Conservation (phyloP, 2,797 vertebrate genomes). For the Sebastiscus albofasciatus region DNA sequence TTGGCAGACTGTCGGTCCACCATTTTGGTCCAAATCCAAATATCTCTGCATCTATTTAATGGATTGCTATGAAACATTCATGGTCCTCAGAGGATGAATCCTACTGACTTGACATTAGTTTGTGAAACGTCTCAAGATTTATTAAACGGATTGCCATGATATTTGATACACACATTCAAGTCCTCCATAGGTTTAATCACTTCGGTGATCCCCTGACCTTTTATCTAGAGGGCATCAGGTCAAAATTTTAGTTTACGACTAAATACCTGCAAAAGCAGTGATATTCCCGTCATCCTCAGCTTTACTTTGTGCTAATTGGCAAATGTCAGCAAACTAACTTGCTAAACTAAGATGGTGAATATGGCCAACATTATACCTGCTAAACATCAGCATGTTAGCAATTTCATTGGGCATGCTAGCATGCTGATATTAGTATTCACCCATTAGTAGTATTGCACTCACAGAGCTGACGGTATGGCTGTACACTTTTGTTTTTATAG, state of each 20-base stretch:
- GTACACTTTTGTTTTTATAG: not conserved
- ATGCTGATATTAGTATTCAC: not conserved
- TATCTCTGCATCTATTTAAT: not conserved
- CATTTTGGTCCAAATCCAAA: not conserved
- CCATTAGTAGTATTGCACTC: not conserved
- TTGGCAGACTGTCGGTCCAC: fast-evolving
- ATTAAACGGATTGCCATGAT: not conserved
- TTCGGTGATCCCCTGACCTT: not conserved
- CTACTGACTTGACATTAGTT: not conserved
- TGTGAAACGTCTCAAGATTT: not conserved
- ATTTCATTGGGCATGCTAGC: not conserved
- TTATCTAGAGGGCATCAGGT: not conserved
- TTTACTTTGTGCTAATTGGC: not conserved
- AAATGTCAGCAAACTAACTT: not conserved
- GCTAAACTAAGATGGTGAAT: not conserved
- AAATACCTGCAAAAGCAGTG: not conserved
- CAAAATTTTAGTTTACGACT: fast-evolving
- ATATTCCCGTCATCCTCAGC: not conserved
- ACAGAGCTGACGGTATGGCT: not conserved
- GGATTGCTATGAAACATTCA: not conserved
- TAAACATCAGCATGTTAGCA: not conserved
- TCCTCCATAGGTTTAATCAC: not conserved
- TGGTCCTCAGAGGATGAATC: not conserved
- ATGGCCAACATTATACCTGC: not conserved
- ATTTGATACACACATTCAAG: not conserved